Conservation (phyloP, 2,888 invertebrate genomes). For the Horisme vitalbata region DNA sequence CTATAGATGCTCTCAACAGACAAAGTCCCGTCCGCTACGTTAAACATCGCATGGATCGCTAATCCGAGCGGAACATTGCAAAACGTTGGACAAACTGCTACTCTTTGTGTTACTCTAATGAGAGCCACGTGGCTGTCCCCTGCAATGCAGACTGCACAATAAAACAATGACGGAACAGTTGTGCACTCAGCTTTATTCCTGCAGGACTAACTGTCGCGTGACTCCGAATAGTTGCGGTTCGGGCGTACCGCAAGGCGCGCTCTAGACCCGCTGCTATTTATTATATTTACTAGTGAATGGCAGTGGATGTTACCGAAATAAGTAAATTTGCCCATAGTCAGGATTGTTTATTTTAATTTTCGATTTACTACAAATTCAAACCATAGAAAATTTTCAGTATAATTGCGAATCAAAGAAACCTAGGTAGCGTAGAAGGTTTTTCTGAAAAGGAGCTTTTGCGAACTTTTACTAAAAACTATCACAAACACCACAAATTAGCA, state of each 20-base stretch:
- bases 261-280: slow-evolving; percentile 55
- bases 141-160: slow-evolving; percentile 81
- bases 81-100: slow-evolving; percentile 78
- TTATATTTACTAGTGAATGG: slow-evolving; percentile 52
- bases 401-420: no score
- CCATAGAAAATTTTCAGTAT: no score
- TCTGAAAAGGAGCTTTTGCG: no score
- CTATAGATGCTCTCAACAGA: slow-evolving; percentile 40
- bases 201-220: slow-evolving; percentile 75
- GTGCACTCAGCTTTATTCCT: slow-evolving; percentile 76
- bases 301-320: slow-evolving; percentile 49
- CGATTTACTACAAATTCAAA: slow-evolving; percentile 6
- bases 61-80: slow-evolving; percentile 76
- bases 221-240: slow-evolving; percentile 64
- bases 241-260: slow-evolving; percentile 60
- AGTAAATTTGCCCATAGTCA: slow-evolving; percentile 35
- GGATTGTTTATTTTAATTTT: slow-evolving; percentile 3
- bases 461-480: no score
- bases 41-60: slow-evolving; percentile 69
- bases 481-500: no score
- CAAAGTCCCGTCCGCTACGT: slow-evolving; percentile 69
- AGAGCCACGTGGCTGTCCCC: slow-evolving; percentile 81
- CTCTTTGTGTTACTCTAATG: slow-evolving; percentile 79
- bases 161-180: slow-evolving; percentile 76
- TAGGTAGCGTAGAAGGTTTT: no score